Conservation (phyloP, 2,113 vertebrate genomes). For the Telmatochromis bifrenatus region DNA sequence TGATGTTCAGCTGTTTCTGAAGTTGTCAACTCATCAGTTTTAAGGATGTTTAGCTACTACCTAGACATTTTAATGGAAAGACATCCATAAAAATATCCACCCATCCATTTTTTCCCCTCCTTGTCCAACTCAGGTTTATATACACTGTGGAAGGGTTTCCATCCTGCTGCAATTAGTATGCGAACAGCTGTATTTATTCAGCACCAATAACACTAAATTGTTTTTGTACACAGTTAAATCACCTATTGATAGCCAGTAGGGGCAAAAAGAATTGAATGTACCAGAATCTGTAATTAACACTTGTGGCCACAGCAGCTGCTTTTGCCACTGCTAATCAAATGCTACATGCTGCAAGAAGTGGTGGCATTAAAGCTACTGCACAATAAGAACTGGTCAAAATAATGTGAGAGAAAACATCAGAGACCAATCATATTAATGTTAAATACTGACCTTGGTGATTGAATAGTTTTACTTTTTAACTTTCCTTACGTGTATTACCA, state of each 20-base stretch:
- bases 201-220: not conserved
- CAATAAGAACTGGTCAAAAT: not conserved
- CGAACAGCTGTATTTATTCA: not conserved
- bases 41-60: not conserved
- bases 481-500: not conserved
- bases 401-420: not conserved
- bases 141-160: not conserved
- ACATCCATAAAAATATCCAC: not conserved
- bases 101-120: not conserved
- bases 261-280: not conserved
- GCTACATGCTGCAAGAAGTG: not conserved
- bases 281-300: not conserved
- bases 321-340: not conserved
- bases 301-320: not conserved
- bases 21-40: not conserved
- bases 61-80: not conserved
- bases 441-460: not conserved
- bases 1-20: not conserved
- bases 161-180: not conserved
- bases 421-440: not conserved
- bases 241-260: not conserved
- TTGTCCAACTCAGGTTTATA: not conserved
- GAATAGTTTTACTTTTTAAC: not conserved
- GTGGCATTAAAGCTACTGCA: not conserved
- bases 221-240: not conserved